Evolutionary conservation across 2,113 vertebrate genomes (phyloP), one percentile per base, ranked within the genome.

Genomic region (Theristicus caerulescens): DNA sequence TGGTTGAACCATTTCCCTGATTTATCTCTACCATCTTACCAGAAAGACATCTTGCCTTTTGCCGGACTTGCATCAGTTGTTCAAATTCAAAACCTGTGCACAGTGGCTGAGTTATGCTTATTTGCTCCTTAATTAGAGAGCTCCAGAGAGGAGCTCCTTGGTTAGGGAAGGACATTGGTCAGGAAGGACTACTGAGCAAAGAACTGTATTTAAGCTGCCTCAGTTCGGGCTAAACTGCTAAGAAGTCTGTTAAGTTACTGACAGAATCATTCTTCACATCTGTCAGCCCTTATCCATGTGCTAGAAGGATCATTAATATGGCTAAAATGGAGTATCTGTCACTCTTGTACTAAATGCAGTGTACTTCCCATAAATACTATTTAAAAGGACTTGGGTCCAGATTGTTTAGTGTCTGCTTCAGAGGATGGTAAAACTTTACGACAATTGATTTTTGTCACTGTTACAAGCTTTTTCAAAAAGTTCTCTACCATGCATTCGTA

Each of bases 211-310:
- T 94, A 73, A 90, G 17, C 49, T 57, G 1, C 46, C 25, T 65
- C 44, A 38, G 58, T 82, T 89, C 20, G 7, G 13, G 17, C 21
- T 93, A 49, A 95, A 73, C 42, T 86, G 36, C 49, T 73, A 46
- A 80, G 86, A 81, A 87, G 15, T 92, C 67, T 93, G 85, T 90
- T 84, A 87, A 92, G 55, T 80, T 93, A 44, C 74, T 94, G 93
- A 78, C 90, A 93, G 62, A 93, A 91, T 72, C n/a, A 92, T 96
- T 96, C 73, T 92, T 97, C 87, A 79, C 34, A 78, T 49, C 66
- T 95, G 79, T 88, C 80, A 90, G 55, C 46, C 40, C 19, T 94
- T 94, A 90, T 85, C 73, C 55, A 22, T 86, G 25, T 6, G 6
- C 51, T 71, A 51, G 78, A 70, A 91, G 40, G 42, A 55, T 82